Evolutionary conservation across 2,888 invertebrate genomes (phyloP).

Genomic region (Dicyrtoma fusca): DNA sequence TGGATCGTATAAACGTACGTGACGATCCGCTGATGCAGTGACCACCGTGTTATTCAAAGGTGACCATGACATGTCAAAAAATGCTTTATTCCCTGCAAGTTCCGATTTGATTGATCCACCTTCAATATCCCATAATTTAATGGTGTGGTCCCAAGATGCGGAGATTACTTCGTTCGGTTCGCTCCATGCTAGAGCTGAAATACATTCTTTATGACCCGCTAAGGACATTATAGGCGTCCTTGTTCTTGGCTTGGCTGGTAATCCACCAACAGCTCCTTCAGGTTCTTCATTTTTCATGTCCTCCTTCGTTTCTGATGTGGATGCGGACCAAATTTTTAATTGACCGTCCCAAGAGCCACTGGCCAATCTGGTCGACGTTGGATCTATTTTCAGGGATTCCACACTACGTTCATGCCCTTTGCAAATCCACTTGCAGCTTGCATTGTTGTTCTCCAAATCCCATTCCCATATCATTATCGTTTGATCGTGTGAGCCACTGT

Average conservation of each 20-base stretch:
- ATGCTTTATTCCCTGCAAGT: slow-evolving; percentile 85
- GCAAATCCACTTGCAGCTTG: slow-evolving; percentile 78
- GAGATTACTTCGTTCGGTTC: slow-evolving; percentile 77
- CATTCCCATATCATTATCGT: slow-evolving; percentile 89
- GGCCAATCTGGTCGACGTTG: slow-evolving; percentile 68
- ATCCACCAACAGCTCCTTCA: slow-evolving; percentile 47
- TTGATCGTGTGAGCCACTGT: slow-evolving; percentile 89
- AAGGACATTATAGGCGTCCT: slow-evolving; percentile 80
- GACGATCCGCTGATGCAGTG: slow-evolving; percentile 87
- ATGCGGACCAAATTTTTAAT: slow-evolving; percentile 83
- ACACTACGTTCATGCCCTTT: slow-evolving; percentile 91
- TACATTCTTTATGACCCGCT: slow-evolving; percentile 89
- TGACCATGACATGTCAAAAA: slow-evolving; percentile 84
- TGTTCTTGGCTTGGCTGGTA: slow-evolving; percentile 18
- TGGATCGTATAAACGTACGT: slow-evolving; percentile 89
- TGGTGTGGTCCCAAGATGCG: slow-evolving; percentile 92
- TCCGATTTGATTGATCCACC: slow-evolving; percentile 80
- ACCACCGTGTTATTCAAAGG: slow-evolving; percentile 73
- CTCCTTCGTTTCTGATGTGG: slow-evolving; percentile 44
- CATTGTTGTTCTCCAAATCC: slow-evolving; percentile 73
- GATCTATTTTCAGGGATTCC: slow-evolving; percentile 80
- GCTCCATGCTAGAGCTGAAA: slow-evolving; percentile 84
- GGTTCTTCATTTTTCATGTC: slow-evolving; percentile 57
- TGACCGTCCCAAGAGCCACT: slow-evolving; percentile 93
- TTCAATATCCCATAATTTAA: slow-evolving; percentile 92